Conservation (phyloP, 2,113 vertebrate species). For the Ascaphus truei region DNA sequence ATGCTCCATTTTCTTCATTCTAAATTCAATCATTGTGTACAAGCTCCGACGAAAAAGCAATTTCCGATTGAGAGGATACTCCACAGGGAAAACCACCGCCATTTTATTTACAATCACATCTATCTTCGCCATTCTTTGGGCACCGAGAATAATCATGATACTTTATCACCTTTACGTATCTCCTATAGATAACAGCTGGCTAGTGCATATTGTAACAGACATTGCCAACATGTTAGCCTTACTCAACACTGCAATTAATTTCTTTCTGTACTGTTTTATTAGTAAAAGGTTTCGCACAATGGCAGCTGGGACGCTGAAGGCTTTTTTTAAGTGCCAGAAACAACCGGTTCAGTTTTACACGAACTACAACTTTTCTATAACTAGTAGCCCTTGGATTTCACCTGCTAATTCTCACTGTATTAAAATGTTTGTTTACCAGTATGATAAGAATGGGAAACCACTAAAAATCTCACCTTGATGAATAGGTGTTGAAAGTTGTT, state of each 20-base stretch:
- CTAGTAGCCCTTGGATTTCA: constrained; percentile 96
- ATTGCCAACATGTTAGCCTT: constrained; percentile 92
- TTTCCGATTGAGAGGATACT: constrained; percentile 87
- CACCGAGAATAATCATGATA: constrained; percentile 85
- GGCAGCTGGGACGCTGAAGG: constrained; percentile 83
- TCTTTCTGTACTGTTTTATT: constrained; percentile 98
- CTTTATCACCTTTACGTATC: constrained; percentile 89
- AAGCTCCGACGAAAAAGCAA: constrained; percentile 84
- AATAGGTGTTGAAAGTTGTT: constrained; percentile 10
- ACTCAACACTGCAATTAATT: constrained; percentile 95
- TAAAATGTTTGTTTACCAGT: constrained; percentile 96
- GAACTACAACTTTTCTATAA: constrained; percentile 94
- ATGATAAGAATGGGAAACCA: constrained; percentile 92
- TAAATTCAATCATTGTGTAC: constrained; percentile 86
- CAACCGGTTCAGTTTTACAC: constrained; percentile 87
- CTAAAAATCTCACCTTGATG: constrained; percentile 88
- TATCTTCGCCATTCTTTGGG: constrained; percentile 90
- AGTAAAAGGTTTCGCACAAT: constrained; percentile 92
- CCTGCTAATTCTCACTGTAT: constrained; percentile 96
- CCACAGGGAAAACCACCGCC: constrained; percentile 91
- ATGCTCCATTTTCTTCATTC: constrained; percentile 89
- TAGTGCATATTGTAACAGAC: constrained; percentile 80
- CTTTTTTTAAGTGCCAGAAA: constrained; percentile 86
- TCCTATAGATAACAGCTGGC: constrained; percentile 70
- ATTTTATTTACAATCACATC: constrained; percentile 92